Evolutionary conservation across 2,113 vertebrate genomes (phyloP), one percentile per base, ranked within the genome.

Genomic region (Carettochelys insculpta): DNA sequence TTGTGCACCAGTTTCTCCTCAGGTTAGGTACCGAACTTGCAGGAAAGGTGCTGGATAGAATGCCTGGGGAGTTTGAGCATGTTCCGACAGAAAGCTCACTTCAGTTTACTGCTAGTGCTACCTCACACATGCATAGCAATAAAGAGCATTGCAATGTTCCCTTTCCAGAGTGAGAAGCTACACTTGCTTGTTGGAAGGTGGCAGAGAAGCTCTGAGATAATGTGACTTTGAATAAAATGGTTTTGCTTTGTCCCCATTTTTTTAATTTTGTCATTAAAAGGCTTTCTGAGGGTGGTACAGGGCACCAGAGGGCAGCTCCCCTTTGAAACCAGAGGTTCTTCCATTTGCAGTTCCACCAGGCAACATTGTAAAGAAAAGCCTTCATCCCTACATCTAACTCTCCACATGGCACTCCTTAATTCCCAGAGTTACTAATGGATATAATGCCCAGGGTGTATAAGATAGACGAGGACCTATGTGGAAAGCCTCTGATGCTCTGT

Each of bases 401-500:
- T 75, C 92, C 90, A 17, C 8, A 48, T 92, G 80, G 31, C 27
- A 56, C 83, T 93, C 80, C 83, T 65, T 41, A 48, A 31, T 90
- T 94, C 92, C 89, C 78, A 58, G 87, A 76, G 43, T 76, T 84
- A 9, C 47, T 41, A 3, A 87, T 92, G 85, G 80, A 93, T 27
- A 22, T 11, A 10, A 77, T 3, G 87, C 73, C 52, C 68, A 91
- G 93, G 61, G n/a, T 16, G 61, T 20, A 92, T 86, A 94, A 94
- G 76, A 77, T 25, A 82, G 79, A 88, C 73, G 34, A 83, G 58
- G 85, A 91, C 53, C 54, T 78, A 1, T 0, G 1, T 38, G 43
- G 43, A 95, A 93, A 94, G 38, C 43, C 71, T 96, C 96, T 94
- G 91, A 95, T 91, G 82, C 85, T 29, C 71, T 92, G 78, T 80